Conservation (phyloP, 2,888 invertebrate genomes). For the Drosophila formosana region DNA sequence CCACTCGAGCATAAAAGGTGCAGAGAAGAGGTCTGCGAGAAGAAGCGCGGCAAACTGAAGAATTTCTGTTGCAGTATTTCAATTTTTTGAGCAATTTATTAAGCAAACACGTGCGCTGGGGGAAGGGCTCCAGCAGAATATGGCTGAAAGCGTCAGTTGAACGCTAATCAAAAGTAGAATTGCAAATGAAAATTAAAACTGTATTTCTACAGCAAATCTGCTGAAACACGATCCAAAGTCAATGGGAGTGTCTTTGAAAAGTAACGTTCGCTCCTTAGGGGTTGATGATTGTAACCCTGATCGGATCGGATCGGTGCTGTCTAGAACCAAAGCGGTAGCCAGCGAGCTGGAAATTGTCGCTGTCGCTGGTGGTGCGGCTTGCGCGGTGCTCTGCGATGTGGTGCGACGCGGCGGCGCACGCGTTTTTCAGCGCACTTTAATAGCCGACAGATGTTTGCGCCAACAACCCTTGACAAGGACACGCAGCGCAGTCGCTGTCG, state of each 20-base stretch:
- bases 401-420: conserved; percentile 60
- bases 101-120: conserved; percentile 34
- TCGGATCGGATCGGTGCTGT: too few relatives aligned
- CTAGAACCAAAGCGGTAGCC: too few relatives aligned
- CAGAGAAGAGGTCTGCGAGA: conserved; percentile 7
- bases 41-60: conserved; percentile 1
- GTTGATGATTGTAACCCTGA: not conserved
- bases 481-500: not conserved
- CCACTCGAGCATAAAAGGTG: conserved; percentile 70
- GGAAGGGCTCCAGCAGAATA: not conserved
- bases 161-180: not conserved
- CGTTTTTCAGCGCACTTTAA: conserved; percentile 75
- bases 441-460: conserved; percentile 83
- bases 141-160: not conserved
- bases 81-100: conserved; percentile 56
- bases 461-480: conserved; percentile 78
- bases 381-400: conserved; percentile 3
- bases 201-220: conserved; percentile 6
- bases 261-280: conserved; percentile 19
- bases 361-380: conserved; percentile 43
- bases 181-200: not conserved
- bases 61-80: conserved; percentile 38
- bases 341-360: conserved; percentile 73
- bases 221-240: conserved; percentile 15
- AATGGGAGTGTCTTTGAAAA: conserved; percentile 5